Percentiles rank a stretch among this genome's conserved stretches.
Evolutionary conservation across 2,797 vertebrate genomes (phyloP).

Genomic region (Anguilla anguilla): DNA sequence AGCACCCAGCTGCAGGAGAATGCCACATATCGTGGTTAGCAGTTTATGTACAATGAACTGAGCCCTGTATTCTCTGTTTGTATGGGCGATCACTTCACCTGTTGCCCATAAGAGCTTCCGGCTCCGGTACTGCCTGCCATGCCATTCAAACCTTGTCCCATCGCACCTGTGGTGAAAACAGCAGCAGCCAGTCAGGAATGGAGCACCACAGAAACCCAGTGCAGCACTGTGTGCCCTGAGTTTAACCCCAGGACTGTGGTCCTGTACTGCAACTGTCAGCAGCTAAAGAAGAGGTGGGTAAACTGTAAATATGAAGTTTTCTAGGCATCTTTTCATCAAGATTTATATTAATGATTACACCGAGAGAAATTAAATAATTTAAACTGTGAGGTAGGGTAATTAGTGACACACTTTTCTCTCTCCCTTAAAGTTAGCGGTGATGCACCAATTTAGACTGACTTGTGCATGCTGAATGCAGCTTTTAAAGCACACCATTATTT

Average conservation of each 20-base stretch:
- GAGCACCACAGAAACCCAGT: not conserved
- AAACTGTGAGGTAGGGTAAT: not conserved
- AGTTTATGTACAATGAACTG: not conserved
- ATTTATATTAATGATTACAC: not conserved
- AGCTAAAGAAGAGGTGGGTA: not conserved
- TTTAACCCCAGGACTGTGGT: not conserved
- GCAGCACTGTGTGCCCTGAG: not conserved
- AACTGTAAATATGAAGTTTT: not conserved
- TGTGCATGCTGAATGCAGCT: not conserved
- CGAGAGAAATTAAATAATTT: not conserved
- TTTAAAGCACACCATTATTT: not conserved
- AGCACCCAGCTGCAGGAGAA: conserved; percentile 76
- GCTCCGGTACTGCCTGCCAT: conserved; percentile 80
- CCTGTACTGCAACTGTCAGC: not conserved
- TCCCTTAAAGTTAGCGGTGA: not conserved
- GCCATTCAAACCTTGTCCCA: conserved; percentile 76
- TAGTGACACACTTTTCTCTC: not conserved
- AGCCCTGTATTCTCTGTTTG: not conserved
- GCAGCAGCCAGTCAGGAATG: not conserved
- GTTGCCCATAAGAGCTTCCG: conserved; percentile 83
- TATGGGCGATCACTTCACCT: conserved; percentile 75
- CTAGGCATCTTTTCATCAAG: not conserved
- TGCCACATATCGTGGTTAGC: conserved; percentile 13
- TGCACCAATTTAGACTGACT: not conserved
- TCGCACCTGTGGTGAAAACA: conserved; percentile 27